Evolutionary conservation across 2,797 vertebrate species (phyloP), one percentile per base, ranked within the genome.

Genomic region (Alcedo atthis): DNA sequence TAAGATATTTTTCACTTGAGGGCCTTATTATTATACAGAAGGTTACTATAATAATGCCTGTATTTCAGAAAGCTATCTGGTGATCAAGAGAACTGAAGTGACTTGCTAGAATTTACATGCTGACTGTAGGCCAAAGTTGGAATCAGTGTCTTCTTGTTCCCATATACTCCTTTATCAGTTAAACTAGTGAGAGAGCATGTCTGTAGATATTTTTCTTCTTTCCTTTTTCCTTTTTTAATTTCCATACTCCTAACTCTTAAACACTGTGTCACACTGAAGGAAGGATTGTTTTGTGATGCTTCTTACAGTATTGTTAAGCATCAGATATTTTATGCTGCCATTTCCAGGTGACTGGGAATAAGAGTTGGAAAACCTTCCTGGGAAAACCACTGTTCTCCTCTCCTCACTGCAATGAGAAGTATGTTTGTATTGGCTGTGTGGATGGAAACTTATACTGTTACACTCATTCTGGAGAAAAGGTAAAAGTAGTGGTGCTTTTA

Each of bases 361-460:
- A 94, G 53, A 57, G 99, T 89, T 99, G 99, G 99, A 98, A 97
- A 22, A 81, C 79, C 75, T 62, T 62, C 79, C 97, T 98, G 88
- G 97, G 97, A 55, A 97, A 97, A 66, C 99, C 99, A 3, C 98
- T 99, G 91, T 99, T 99, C 96, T 99, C 99, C 1, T 99, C 99
- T 5, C 99, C 99, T 25, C 97, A 94, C 80, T 98, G 97, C 94
- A 98, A 94, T 75, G 96, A 96, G 42, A 95, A 87, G 8, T 96
- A 62, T 0, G 18, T 99, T 26, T 98, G 92, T n/a, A 90, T 99
- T 68, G 99, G 99, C n/a, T 99, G 98, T 24, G 99, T 99, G 82
- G 98, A 99, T 62, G 98, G 98, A 95, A 98, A 98, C 92, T 95
- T 99, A 61, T 96, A 98, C 83, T 98, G 98, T 95, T 97, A 99